Base-by-base conservation (phyloP, 2,113 vertebrate species). In the Eulemur macaco region DNA sequence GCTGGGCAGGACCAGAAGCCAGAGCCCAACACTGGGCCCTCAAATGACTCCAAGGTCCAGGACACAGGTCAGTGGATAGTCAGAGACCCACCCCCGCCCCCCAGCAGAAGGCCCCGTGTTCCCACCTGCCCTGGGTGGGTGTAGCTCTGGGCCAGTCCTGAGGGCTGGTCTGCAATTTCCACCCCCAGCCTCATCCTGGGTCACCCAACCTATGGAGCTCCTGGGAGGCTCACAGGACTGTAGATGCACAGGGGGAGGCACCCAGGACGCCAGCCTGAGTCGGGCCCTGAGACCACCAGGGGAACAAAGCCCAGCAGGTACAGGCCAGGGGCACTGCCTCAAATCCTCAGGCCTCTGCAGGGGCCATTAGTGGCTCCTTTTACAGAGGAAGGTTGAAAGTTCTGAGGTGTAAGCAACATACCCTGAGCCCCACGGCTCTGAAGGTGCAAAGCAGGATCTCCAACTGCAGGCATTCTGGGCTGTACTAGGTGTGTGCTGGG, bases 91-190 rank as follows among this genome's bases (percentile, higher is more conserved):
- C 29, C 2, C n/a, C 8, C 37, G 37, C 37, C 4, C 20, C 68
- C n/a, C 23, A 42, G 42, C 17, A 42, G 47, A 18, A 18, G 8
- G 6, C 0, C n/a, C 21, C 0, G 1, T 29, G 42, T 45, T 37
- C 86, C 15, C 39, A 42, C 60, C 3, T 17, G 60, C 69, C 58
- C 25, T 31, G 31, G 11, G 23, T 8, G 6, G 18, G 42, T 14
- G 5, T 6, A 34, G 52, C 63, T 12, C 74, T 37, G 52, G 84
- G 25, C 80, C 63, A 50, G 63, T 39, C 18, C 34, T 60, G 56
- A 45, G n/a, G 77, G n/a, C 8, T 8, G 5, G 68, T 54, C 20
- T n/a, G 20, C 7, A 82, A 60, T 45, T 64, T 17, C n/a, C 47
- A 66, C 29, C 21, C 63, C 39, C 3, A 14, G n/a, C 54, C 74